Percentiles rank a stretch among this genome's conserved stretches.
phyloP scores from a whole-genome alignment of 1,140 invertebrate species.

The Atopsyche davidsoni region DNA sequence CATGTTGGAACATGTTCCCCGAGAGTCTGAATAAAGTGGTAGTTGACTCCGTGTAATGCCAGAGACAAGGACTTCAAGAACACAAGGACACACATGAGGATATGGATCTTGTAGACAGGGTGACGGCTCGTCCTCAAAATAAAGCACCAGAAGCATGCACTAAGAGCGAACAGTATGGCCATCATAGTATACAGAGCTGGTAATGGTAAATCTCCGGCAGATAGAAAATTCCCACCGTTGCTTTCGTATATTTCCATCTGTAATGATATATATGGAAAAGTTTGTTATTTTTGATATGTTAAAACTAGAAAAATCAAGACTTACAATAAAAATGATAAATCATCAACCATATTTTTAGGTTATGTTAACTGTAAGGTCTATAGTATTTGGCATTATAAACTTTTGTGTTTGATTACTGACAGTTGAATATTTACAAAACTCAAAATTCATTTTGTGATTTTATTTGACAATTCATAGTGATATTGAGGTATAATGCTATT shows the following conservation, averaged over 20 bases:
- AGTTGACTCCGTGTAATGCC: slow-evolving; percentile 95
- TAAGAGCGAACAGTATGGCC: slow-evolving; percentile 83
- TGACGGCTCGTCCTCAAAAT: slow-evolving; percentile 80
- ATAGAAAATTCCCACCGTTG: slow-evolving; percentile 84
- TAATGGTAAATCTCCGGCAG: slow-evolving; percentile 95
- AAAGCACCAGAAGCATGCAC: slow-evolving; percentile 87
- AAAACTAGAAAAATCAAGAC: slow-evolving; percentile 5
- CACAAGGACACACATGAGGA: slow-evolving; percentile 92
- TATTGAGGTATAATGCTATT: too few relatives aligned
- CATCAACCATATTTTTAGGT: neutral
- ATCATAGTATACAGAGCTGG: slow-evolving; percentile 89
- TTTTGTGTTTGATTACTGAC: too few relatives aligned
- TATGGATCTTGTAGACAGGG: slow-evolving; percentile 93
- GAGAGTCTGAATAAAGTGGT: slow-evolving; percentile 89
- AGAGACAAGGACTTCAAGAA: slow-evolving; percentile 89
- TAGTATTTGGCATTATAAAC: too few relatives aligned
- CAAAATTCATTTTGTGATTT: too few relatives aligned
- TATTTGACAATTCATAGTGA: too few relatives aligned
- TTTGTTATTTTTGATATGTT: neutral
- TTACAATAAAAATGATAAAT: neutral
- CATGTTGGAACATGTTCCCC: slow-evolving; percentile 94
- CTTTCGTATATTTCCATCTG: slow-evolving; percentile 80
- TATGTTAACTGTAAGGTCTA: too few relatives aligned
- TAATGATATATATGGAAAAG: slow-evolving; percentile 27
- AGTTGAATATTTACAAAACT: too few relatives aligned